phyloP scores from a whole-genome alignment of 2,113 vertebrate species.

The Hylia prasina region DNA sequence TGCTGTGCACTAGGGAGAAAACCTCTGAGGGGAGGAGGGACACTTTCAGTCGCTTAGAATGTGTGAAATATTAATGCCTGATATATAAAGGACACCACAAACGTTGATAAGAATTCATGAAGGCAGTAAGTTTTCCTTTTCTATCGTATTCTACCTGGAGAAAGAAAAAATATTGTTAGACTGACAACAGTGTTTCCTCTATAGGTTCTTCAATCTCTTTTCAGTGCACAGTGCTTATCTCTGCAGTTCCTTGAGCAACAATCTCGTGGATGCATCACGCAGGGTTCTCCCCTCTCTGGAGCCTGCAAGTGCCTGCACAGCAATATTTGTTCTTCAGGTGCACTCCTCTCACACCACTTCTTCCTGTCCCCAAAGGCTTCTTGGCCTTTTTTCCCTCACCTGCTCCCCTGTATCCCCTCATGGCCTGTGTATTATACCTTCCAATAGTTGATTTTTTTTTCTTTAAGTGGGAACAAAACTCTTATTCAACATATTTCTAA shows the following conservation, averaged over 20 bases:
- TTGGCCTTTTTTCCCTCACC: neutral
- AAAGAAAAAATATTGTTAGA: neutral
- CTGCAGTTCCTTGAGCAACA: neutral
- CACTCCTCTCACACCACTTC: neutral
- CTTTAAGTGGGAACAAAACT: neutral
- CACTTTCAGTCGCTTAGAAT: neutral
- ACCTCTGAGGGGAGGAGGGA: neutral
- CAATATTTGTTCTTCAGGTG: neutral
- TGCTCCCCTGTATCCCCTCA: neutral
- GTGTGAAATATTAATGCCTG: neutral
- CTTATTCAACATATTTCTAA: neutral
- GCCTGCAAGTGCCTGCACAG: neutral
- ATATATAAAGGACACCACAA: neutral
- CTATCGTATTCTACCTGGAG: neutral
- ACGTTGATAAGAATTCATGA: neutral
- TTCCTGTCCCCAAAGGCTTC: neutral
- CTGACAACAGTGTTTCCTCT: neutral
- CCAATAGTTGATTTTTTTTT: neutral
- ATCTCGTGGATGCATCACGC: neutral
- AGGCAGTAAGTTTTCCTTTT: neutral
- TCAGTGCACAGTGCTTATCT: neutral
- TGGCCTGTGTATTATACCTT: neutral
- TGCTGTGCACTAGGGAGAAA: neutral
- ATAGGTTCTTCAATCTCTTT: neutral
- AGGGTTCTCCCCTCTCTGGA: neutral